These are phyloP conservation scores for Lomographa bimaculata DNA, from an alignment of 2,888 invertebrate species.

Conservation along the genomic window DNA sequence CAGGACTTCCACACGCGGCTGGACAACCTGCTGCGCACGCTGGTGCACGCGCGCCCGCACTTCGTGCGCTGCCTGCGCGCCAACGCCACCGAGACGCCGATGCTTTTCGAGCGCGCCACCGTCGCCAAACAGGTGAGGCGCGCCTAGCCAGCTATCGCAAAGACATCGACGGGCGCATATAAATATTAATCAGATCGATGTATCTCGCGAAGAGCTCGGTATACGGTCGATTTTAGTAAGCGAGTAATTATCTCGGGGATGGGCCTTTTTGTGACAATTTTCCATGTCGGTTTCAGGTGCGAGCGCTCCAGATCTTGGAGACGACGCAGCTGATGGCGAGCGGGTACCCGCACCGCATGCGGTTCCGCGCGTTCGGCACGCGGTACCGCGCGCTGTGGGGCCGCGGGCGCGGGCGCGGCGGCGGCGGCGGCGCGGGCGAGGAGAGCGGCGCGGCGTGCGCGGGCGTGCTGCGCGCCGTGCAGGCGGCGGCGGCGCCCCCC, in stretches of 20 bases:
- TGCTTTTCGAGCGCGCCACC: constrained; percentile 91
- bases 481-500: constrained; percentile 90
- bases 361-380: constrained; percentile 95
- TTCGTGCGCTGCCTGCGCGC: constrained; percentile 97
- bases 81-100: constrained; percentile 91
- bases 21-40: constrained; percentile 94
- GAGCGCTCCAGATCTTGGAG: constrained; percentile 95
- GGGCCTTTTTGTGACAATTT: too few species aligned
- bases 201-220: too few species aligned
- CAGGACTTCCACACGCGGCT: constrained; percentile 97
- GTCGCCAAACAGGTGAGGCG: constrained; percentile 89
- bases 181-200: too few species aligned
- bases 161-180: too few species aligned
- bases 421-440: constrained; percentile 84
- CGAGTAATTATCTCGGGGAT: too few species aligned
- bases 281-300: constrained; percentile 82
- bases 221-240: too few species aligned
- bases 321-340: constrained; percentile 98
- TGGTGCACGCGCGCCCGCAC: constrained; percentile 96
- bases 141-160: constrained; percentile 54
- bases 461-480: constrained; percentile 91
- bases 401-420: constrained; percentile 87
- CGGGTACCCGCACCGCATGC: constrained; percentile 97
- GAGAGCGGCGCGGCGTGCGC: constrained; percentile 83
- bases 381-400: constrained; percentile 93